These are phyloP conservation scores for Ostrea edulis DNA, from an alignment of 1,140 invertebrate species.

Conservation along the genomic window DNA sequence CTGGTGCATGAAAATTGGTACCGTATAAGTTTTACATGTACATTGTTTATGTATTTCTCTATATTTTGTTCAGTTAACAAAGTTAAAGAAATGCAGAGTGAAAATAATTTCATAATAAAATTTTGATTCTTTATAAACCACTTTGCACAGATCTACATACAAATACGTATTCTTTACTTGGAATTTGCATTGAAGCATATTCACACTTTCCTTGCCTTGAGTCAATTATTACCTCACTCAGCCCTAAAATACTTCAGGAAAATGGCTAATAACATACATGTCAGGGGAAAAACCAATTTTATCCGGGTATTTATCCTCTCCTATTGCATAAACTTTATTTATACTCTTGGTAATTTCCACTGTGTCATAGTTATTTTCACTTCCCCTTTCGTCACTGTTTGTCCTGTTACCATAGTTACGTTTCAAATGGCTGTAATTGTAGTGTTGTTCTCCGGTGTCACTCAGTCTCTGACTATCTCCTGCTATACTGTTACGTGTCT, in stretches of 20 bases:
- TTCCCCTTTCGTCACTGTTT: constrained; percentile 9
- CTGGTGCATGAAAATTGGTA: no score
- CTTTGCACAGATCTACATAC: no score
- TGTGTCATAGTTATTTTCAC: neutral
- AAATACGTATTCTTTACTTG: no score
- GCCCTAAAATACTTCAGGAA: neutral
- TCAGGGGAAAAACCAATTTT: neutral
- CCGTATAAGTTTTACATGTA: no score
- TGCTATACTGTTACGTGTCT: neutral
- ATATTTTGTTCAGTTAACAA: no score
- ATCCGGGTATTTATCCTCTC: neutral
- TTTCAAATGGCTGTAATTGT: neutral
- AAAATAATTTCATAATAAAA: no score
- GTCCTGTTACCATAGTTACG: constrained; percentile 22
- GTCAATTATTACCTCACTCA: neutral
- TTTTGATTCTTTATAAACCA: no score
- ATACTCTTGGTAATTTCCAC: neutral
- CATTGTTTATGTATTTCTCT: no score
- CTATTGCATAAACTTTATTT: neutral
- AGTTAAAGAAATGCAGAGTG: no score
- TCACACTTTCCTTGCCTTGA: no score
- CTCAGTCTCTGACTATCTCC: neutral
- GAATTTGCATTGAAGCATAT: no score
- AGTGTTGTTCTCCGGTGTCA: neutral
- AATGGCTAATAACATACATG: neutral